Evolutionary conservation across 1,140 invertebrate genomes (phyloP).

Genomic region (Trinorchestia longiramus): DNA sequence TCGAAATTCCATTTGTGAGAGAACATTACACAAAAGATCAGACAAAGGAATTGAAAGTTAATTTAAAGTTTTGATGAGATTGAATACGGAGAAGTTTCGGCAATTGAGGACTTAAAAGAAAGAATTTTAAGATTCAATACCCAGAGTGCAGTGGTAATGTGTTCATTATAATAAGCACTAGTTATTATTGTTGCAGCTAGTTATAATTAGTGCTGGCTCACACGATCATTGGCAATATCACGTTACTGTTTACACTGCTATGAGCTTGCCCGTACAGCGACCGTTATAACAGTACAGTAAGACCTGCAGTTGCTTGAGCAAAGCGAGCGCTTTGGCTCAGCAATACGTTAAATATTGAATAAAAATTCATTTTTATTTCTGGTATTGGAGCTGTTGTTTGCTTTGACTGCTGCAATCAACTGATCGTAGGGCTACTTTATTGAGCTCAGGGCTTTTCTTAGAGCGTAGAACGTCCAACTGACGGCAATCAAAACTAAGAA

Average conservation of each 20-base stretch:
- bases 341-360: not conserved
- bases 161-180: not conserved
- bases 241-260: not conserved
- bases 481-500: not conserved
- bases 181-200: not conserved
- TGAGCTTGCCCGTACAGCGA: not conserved
- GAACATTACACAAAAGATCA: not conserved
- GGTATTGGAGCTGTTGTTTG: not conserved
- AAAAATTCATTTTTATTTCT: not conserved
- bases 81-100: not conserved
- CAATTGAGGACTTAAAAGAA: not conserved
- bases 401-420: not conserved
- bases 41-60: not conserved
- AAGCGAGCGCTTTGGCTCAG: not conserved
- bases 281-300: not conserved
- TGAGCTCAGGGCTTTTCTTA: not conserved
- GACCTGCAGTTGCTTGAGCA: not conserved
- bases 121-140: not conserved
- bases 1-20: not conserved
- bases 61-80: not conserved
- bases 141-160: not conserved
- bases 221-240: too few relatives aligned
- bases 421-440: not conserved
- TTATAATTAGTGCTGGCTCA: too few relatives aligned
- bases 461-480: not conserved